Conservation (phyloP, 1,140 invertebrate genomes). For the Cherax quadricarinatus region DNA sequence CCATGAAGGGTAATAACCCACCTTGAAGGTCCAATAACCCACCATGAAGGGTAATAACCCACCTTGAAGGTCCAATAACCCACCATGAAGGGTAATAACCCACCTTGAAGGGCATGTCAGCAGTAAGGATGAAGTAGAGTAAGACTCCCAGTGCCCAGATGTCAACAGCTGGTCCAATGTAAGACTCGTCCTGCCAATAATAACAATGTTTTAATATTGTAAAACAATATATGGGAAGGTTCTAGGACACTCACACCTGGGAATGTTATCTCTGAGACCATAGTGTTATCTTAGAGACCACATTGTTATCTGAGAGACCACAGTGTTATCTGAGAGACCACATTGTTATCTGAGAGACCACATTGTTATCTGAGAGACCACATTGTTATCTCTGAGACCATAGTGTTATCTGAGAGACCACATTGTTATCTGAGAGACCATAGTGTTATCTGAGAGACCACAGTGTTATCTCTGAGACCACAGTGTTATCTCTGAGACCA, state of each 20-base stretch:
- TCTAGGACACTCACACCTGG: too few species aligned
- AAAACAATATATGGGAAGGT: not conserved
- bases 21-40: not conserved
- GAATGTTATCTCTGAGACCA: not conserved
- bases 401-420: too few species aligned
- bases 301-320: not conserved
- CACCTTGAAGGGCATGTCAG: constrained; percentile 82
- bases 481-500: too few species aligned
- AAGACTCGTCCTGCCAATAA: constrained; percentile 82
- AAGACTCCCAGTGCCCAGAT: constrained; percentile 91
- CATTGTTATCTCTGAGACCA: too few species aligned
- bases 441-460: too few species aligned
- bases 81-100: too few species aligned
- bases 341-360: too few species aligned
- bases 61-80: not conserved
- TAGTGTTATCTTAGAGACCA: not conserved
- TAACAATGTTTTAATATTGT: too few species aligned
- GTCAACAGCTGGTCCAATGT: constrained; percentile 85
- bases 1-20: not conserved
- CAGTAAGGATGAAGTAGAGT: constrained; percentile 88
- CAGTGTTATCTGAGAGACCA: too few species aligned
- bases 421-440: too few species aligned
- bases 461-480: too few species aligned
- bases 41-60: not conserved
- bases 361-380: too few species aligned